Base-by-base conservation (phyloP, 2,113 vertebrate species). In the Brachionichthys hirsutus region DNA sequence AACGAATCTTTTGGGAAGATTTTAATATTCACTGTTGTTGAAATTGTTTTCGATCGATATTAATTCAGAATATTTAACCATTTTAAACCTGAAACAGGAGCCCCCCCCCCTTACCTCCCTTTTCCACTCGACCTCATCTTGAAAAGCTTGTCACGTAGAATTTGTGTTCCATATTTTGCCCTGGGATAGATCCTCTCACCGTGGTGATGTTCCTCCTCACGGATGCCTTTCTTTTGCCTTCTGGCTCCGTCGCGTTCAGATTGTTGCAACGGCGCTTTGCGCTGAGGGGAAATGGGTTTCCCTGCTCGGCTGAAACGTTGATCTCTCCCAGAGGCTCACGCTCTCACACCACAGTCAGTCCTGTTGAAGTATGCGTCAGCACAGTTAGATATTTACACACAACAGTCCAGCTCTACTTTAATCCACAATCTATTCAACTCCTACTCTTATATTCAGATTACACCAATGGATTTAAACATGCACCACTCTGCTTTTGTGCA, bases 241-340 rank as follows among this genome's bases (percentile, higher is more conserved):
- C 41, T 36, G 63, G 56, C 63, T 16, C 3, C 38, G 75, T 18
- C n/a, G n/a, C 24, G 8, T 30, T 30, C 24, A 30, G 24, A 8
- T 53, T 63, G 45, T 64, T 14, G 43, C 34, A 45, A 38, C 62
- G 36, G 35, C 13, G 54, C 51, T 68, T 45, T 53, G 38, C 38
- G 15, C 24, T 62, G 51, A 52, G 42, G 40, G 12, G 58, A 22
- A 46, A 61, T 0, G 9, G 17, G 43, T n/a, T 49, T 67, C 58
- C 56, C 57, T 50, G 36, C 50, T 52, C 60, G 54, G 59, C 35
- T 22, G 50, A 63, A 34, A 67, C 41, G 20, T 30, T 62, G 41
- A 65, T 68, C 42, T 50, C 55, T 68, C 62, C 50, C 66, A 30
- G 54, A 35, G 60, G 65, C 16, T 68, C 60, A n/a, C 67, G 47